Evolutionary conservation across 2,888 invertebrate species (phyloP), one percentile per base, ranked within the genome.

Genomic region (Heliconius sara): DNA sequence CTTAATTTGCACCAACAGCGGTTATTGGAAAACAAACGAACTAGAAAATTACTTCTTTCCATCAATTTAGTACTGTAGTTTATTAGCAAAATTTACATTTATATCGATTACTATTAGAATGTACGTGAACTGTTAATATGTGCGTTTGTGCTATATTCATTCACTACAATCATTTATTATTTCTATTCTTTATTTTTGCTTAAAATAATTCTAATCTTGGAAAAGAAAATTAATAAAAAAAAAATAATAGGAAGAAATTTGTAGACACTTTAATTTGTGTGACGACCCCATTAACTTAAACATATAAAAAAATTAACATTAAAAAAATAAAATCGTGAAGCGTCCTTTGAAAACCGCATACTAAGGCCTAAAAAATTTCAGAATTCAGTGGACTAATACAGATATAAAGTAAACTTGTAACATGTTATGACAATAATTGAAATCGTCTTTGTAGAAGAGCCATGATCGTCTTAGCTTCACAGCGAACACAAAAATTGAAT

Each of bases 21-120:
- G 16, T 60, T 34, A 60, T 39, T 73, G 39, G 16, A 39, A 39
- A 73, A n/a, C 25, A 7, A 60, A 34, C 25, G 9, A 57, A 60
- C 73, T 73, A 25, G 60, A 73, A 73, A 73, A 73, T 60, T 16
- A 60, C 60, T 73, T 73, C n/a, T 30, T 73, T 60, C 60, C 39
- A 73, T 60, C 73, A 39, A 60, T 70, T 70, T 47, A 5, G n/a
- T 60, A 73, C 34, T n/a, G n/a, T 73, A 60, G 73, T 60, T 60
- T 34, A 60, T 73, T 57, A 72, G 25, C 6, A 57, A 71, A 72
- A 72, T 72, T 72, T 57, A 30, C 34, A 72, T 72, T 73, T 73
- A 25, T 73, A 73, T 60, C 12, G 52, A n/a, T 25, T 60, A 9
- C 43, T 47, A 34, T 39, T 60, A 34, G 25, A 73, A 57, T 34